These are phyloP conservation scores for Episyrphus balteatus DNA, from an alignment of 1,140 invertebrate species.

Conservation along the genomic window DNA sequence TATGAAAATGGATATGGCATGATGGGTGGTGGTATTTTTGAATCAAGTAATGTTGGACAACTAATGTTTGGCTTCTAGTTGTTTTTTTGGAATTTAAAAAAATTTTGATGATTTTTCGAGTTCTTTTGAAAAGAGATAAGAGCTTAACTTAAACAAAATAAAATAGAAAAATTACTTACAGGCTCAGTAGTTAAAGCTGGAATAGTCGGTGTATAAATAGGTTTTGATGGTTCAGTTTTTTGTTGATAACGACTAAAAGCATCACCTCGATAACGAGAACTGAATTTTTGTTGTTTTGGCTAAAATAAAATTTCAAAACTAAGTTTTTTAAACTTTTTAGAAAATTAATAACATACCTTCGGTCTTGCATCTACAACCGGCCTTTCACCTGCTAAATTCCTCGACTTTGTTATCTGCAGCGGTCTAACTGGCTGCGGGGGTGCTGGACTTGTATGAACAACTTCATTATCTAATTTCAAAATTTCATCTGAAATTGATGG, in stretches of 20 bases:
- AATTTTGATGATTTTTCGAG: background rate
- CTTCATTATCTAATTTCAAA: too few relatives aligned
- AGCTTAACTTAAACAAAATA: too few relatives aligned
- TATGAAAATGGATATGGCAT: too few relatives aligned
- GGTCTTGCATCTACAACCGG: background rate
- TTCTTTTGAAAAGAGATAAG: too few relatives aligned
- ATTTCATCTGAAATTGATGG: too few relatives aligned
- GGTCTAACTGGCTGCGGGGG: background rate
- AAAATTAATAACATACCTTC: background rate
- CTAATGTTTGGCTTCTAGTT: conserved; percentile 5
- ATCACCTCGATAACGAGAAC: conserved; percentile 2
- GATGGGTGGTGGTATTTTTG: background rate
- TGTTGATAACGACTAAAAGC: background rate
- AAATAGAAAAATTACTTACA: background rate
- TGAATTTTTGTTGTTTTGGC: background rate
- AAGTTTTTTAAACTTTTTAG: too few relatives aligned
- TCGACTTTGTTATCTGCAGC: background rate
- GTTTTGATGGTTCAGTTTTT: background rate
- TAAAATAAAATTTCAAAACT: too few relatives aligned
- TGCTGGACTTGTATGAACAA: background rate
- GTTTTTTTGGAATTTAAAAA: background rate
- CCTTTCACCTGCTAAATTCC: background rate
- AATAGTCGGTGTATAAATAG: conserved; percentile 3
- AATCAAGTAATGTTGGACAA: background rate
- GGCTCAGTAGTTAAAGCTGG: conserved; percentile 1